Conservation (phyloP, 2,797 vertebrate species). For the Echiichthys vipera region DNA sequence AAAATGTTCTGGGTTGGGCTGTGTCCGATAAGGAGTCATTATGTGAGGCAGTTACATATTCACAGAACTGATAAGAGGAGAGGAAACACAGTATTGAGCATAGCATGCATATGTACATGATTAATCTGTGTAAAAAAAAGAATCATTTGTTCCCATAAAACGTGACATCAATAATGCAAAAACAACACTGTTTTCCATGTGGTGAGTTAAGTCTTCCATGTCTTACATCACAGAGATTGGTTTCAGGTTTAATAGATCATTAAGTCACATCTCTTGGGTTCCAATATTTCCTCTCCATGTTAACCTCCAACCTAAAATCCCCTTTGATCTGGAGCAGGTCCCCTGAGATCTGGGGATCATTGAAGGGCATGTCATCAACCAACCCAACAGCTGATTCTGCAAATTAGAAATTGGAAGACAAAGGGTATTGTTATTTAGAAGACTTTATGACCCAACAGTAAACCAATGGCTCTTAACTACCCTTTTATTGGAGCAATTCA, state of each 20-base stretch:
- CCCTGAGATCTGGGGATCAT: slow-evolving; percentile 39
- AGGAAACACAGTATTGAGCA: slow-evolving; percentile 7
- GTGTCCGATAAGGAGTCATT: slow-evolving; percentile 56
- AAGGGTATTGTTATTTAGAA: slow-evolving; percentile 39
- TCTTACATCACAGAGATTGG: slow-evolving; percentile 49
- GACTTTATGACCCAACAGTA: slow-evolving; percentile 48
- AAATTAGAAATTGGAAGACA: slow-evolving; percentile 34
- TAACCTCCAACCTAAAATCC: slow-evolving; percentile 63
- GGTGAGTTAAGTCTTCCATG: background rate
- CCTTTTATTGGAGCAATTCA: slow-evolving; percentile 27
- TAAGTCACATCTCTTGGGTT: slow-evolving; percentile 62
- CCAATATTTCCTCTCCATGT: slow-evolving; percentile 49
- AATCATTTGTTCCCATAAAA: slow-evolving; percentile 17
- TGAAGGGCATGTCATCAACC: slow-evolving; percentile 51
- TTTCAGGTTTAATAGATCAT: slow-evolving; percentile 66
- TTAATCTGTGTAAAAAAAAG: slow-evolving; percentile 1
- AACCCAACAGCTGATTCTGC: slow-evolving; percentile 55
- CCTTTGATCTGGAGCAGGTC: slow-evolving; percentile 63
- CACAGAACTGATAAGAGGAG: slow-evolving; percentile 56
- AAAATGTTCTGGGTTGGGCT: slow-evolving; percentile 44
- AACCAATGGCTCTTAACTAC: slow-evolving; percentile 27
- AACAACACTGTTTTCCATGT: slow-evolving; percentile 4
- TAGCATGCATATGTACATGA: background rate
- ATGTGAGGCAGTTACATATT: slow-evolving; percentile 59
- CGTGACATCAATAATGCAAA: slow-evolving; percentile 36